These are phyloP conservation scores for Hycleus cichorii DNA, from an alignment of 1,140 invertebrate genomes.

Conservation along the genomic window DNA sequence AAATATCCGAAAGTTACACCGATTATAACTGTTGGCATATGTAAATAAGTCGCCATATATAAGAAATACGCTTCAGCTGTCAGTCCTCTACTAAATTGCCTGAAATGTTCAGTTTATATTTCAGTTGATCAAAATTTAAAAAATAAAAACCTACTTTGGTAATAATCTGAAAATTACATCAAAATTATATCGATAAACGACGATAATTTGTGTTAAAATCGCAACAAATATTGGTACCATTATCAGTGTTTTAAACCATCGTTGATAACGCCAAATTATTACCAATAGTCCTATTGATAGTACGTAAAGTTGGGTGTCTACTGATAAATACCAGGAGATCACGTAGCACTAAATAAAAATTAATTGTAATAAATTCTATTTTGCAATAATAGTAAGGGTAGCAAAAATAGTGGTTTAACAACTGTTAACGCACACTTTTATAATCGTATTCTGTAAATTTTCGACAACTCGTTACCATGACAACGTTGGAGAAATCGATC, in stretches of 20 bases:
- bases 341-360: slow-evolving; percentile 21
- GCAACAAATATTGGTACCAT: slow-evolving; percentile 7
- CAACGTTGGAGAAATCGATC: too few species aligned
- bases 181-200: slow-evolving; percentile 17
- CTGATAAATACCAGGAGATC: slow-evolving; percentile 25
- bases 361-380: background rate
- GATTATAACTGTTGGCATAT: slow-evolving; percentile 24
- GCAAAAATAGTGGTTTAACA: too few species aligned
- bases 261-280: slow-evolving; percentile 18
- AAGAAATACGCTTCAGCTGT: slow-evolving; percentile 18
- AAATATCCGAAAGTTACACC: slow-evolving; percentile 21
- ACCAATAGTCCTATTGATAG: slow-evolving; percentile 19
- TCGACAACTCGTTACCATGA: too few species aligned
- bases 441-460: too few species aligned
- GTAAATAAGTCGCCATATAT: slow-evolving; percentile 21
- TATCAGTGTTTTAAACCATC: slow-evolving; percentile 3
- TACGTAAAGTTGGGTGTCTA: slow-evolving; percentile 26
- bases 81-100: slow-evolving; percentile 7
- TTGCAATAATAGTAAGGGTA: too few species aligned
- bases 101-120: too few species aligned
- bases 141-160: slow-evolving; percentile 18
- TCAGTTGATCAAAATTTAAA: too few species aligned
- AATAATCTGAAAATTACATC: slow-evolving; percentile 21
- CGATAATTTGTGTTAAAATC: slow-evolving; percentile 15
- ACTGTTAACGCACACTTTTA: too few species aligned